These are phyloP conservation scores for Staurois parvus DNA, from an alignment of 2,797 vertebrate genomes.

Conservation along the genomic window DNA sequence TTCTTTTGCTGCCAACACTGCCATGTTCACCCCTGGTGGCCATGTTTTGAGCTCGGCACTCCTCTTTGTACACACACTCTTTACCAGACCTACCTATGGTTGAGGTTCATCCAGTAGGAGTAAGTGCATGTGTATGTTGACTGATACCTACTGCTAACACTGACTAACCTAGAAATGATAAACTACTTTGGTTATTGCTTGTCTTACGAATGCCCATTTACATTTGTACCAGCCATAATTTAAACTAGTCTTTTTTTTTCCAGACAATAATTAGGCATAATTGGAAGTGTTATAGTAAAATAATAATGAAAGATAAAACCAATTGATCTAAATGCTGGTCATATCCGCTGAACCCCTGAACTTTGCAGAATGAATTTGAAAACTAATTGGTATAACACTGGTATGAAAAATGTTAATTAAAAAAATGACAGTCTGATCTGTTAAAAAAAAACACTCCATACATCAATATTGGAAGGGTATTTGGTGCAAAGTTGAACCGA, in stretches of 20 bases:
- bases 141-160: constrained; percentile 39
- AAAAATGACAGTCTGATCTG: too few species aligned
- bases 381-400: neutral
- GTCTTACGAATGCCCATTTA: neutral
- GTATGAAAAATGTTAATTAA: neutral
- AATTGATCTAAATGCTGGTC: neutral
- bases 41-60: neutral
- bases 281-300: neutral
- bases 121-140: constrained; percentile 21
- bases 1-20: neutral
- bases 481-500: neutral
- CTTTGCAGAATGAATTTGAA: neutral
- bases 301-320: neutral
- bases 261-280: neutral
- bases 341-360: neutral
- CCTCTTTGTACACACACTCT: neutral
- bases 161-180: constrained; percentile 23
- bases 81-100: neutral
- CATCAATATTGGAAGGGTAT: neutral
- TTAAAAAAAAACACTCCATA: neutral
- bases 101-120: neutral
- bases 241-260: neutral
- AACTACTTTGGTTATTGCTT: neutral
- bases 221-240: neutral
- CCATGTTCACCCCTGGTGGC: too few species aligned